A percentile compares a stretch with the other conserved stretches of the same genome.
Conservation (phyloP, 2,888 invertebrate species). For the Drosophila basisetae region DNA sequence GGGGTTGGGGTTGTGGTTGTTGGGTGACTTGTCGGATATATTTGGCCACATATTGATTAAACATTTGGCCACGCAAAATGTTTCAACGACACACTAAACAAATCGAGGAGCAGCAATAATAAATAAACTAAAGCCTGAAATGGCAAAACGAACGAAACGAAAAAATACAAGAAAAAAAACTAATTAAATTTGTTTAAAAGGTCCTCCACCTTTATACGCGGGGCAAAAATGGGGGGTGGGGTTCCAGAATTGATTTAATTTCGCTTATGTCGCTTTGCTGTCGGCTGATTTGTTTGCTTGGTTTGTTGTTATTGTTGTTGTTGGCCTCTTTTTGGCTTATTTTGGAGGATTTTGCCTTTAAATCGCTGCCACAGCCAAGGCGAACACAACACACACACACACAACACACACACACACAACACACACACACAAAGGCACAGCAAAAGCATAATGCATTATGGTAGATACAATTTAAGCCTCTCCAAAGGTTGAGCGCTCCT, state of each 20-base stretch:
- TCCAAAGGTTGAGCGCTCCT: slow-evolving; percentile 72
- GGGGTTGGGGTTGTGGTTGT: neutral
- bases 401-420: slow-evolving; percentile 23
- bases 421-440: slow-evolving; percentile 20
- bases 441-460: slow-evolving; percentile 43
- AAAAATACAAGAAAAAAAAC: slow-evolving; percentile 27
- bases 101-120: slow-evolving; percentile 47
- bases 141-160: neutral
- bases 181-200: slow-evolving; percentile 71
- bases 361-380: slow-evolving; percentile 65
- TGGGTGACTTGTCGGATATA: slow-evolving; percentile 42
- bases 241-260: slow-evolving; percentile 57
- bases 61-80: slow-evolving; percentile 75
- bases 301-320: slow-evolving; percentile 15
- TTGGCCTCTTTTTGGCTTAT: slow-evolving; percentile 74
- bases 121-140: slow-evolving; percentile 40
- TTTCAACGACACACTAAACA: slow-evolving; percentile 22
- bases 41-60: slow-evolving; percentile 74
- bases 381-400: slow-evolving; percentile 26
- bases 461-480: slow-evolving; percentile 74
- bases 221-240: neutral
- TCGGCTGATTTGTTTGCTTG: slow-evolving; percentile 30
- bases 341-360: slow-evolving; percentile 74
- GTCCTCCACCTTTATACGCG: neutral
- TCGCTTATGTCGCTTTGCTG: slow-evolving; percentile 32